Base-by-base conservation (phyloP, 2,797 vertebrate species). In the Sphenopsis melanotis region DNA sequence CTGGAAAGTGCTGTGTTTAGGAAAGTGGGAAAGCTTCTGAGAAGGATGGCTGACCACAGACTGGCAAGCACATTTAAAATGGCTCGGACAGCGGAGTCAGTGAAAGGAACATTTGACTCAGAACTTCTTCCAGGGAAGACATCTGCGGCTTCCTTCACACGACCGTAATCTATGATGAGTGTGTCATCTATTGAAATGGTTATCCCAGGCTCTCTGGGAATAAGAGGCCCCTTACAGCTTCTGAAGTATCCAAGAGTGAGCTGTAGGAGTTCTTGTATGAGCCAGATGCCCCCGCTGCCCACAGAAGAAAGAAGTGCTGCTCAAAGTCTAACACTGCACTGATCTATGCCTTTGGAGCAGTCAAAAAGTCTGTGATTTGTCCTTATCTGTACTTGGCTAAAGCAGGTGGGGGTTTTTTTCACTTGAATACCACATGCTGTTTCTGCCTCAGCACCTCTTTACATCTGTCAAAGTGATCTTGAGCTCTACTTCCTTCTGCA, bases 361-460 rank as follows among this genome's bases (percentile, higher is more conserved):
- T 87, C 75, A 85, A 80, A 91, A 94, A 92, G 87, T 80, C 91
- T 93, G 55, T 29, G 57, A 92, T 57, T 91, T 94, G 89, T 89
- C 94, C 91, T 96, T 92, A 60, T 83, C 82, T 68, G 49, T 91
- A 93, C 76, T 94, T 93, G 76, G 82, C 78, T 94, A 77, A 93
- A 87, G 49, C 61, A 85, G 24, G 4, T 44, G 44, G 5, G 1
- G 0, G 29, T 32, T 29, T 37, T 41, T 72, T 89, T 14, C 3
- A 21, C 75, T 89, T 87, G 60, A 77, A 77, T 85, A 83, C 82
- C 84, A 65, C 96, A 94, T 91, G 64, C 94, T 92, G 87, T 87
- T 92, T 94, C 89, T 92, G 82, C 65, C 50, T 95, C 68, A 83
- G 57, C 82, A 74, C 68, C 91, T 82, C 78, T 87, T 89, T 78